Evolutionary conservation across 2,113 vertebrate species (phyloP).

Genomic region (Siniperca knerii): DNA sequence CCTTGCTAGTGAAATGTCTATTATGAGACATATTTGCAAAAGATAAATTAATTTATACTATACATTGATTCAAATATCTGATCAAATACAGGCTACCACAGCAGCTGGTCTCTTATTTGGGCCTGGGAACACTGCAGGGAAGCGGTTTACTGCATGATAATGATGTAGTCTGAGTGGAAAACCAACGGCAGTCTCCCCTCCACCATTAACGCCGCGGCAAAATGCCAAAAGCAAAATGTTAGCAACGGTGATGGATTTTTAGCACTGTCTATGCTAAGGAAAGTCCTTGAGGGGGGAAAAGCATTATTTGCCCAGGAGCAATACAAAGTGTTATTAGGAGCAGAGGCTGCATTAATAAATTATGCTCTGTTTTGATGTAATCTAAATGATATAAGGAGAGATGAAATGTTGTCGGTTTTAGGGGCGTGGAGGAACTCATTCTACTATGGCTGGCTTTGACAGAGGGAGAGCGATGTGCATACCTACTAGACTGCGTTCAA

Average conservation of each 20-base stretch:
- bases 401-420: constrained; percentile 60
- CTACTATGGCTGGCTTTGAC: constrained; percentile 29
- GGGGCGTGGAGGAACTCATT: constrained; percentile 49
- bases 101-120: constrained; percentile 45
- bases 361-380: constrained; percentile 69
- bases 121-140: constrained; percentile 36
- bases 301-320: constrained; percentile 63
- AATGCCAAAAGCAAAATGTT: constrained; percentile 68
- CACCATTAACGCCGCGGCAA: constrained; percentile 53
- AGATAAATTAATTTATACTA: neutral
- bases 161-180: constrained; percentile 59
- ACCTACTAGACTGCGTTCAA: constrained; percentile 19
- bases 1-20: neutral
- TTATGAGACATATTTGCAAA: neutral
- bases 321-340: constrained; percentile 65
- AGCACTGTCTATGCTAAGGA: constrained; percentile 35
- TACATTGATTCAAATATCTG: constrained; percentile 1
- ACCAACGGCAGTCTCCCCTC: constrained; percentile 19
- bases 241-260: constrained; percentile 70
- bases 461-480: constrained; percentile 22
- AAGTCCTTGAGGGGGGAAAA: constrained; percentile 49
- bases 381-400: constrained; percentile 68
- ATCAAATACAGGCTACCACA: constrained; percentile 16
- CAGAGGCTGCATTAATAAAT: constrained; percentile 74
- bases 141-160: constrained; percentile 57